phyloP scores from a whole-genome alignment of 2,888 invertebrate genomes.

The Glaucopsyche alexis region DNA sequence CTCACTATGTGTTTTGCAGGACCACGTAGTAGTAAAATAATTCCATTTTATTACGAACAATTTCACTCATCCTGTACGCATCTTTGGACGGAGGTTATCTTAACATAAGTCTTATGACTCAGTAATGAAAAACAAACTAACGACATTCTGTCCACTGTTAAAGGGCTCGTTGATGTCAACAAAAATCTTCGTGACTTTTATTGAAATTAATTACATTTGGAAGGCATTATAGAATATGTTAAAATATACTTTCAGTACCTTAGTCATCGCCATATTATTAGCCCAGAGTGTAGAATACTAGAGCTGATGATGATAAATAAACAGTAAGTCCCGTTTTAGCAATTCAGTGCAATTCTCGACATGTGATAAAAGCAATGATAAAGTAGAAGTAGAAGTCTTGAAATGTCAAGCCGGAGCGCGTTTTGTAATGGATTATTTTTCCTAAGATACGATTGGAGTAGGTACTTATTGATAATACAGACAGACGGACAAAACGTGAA shows the following conservation, averaged over 20 bases:
- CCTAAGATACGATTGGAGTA: conserved; percentile 20
- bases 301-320: conserved; percentile 7
- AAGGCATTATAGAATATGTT: not conserved
- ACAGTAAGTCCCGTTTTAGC: conserved; percentile 15
- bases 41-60: not conserved
- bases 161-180: conserved; percentile 1
- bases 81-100: not conserved
- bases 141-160: conserved; percentile 8
- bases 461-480: not conserved
- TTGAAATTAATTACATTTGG: not conserved
- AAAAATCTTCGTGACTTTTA: not conserved
- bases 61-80: not conserved
- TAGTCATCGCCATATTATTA: no score
- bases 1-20: no score
- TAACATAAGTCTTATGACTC: conserved; percentile 17
- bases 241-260: no score
- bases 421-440: conserved; percentile 20
- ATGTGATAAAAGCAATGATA: conserved; percentile 17
- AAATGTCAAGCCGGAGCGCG: conserved; percentile 17
- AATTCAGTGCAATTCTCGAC: conserved; percentile 5
- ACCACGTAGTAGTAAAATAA: not conserved
- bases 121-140: conserved; percentile 11
- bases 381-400: not conserved
- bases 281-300: not conserved
- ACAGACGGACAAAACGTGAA: conserved; percentile 5